Evolutionary conservation across 2,797 vertebrate genomes (phyloP), one percentile per base, ranked within the genome.

Genomic region (Sardinella longiceps): DNA sequence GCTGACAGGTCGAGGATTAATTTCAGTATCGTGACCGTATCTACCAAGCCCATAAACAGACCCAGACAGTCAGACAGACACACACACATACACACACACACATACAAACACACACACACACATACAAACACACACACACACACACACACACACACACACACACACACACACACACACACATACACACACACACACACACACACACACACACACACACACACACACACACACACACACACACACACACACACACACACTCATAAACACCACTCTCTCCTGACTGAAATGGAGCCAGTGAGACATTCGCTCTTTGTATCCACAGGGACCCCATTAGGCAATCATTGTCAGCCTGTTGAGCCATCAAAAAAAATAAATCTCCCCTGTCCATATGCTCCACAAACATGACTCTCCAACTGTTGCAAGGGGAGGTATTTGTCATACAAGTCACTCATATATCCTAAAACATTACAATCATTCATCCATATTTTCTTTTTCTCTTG

Each of bases 341-440:
- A 45, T 60, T 82, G 70, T 80, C 30, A 2, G 30, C 43, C 56
- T 81, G 85, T 58, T 50, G 33, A 56, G 50, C 66, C 66, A 70
- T 25, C 37, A 74, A 80, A 80, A 80, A 48, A 83, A 81, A 86
- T 82, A 74, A 45, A 83, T 81, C 58, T 77, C 83, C 46, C 43
- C 84, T 84, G 80, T 85, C 85, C 86, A 70, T 86, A 87, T 88
- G 83, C 85, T 83, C 84, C 81, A 84, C 74, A 53, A 84, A 80
- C 56, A 28, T 83, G 81, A 85, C 87, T 86, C 85, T 85, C 88
- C 83, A 83, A 83, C 86, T 82, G 84, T 82, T 82, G 56, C 9
- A 15, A 53, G 18, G 25, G 30, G 12, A 33, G 10, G 28, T 39
- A 39, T 77, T 25, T 77, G 37, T 43, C 15, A 20, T 23, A 74